A percentile compares a stretch with the other conserved stretches of the same genome.
Conservation (phyloP, 2,797 vertebrate species). For the Sparidentex hasta region DNA sequence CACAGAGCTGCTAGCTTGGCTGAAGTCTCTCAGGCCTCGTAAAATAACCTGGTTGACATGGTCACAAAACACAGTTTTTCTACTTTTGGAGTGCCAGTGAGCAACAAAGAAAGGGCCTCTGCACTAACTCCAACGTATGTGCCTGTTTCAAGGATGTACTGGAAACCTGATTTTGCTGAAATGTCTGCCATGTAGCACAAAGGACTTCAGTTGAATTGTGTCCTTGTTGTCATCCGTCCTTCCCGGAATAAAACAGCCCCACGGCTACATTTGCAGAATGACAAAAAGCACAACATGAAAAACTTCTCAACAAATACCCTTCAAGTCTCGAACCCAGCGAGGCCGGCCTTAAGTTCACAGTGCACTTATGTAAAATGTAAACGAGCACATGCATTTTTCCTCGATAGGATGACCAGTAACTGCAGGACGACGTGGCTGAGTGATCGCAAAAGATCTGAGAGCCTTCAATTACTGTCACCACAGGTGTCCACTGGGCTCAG, state of each 20-base stretch:
- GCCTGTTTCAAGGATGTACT: conserved; percentile 5
- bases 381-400: conserved; percentile 1
- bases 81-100: conserved; percentile 4
- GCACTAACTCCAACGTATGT: background rate
- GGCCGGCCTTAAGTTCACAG: conserved; percentile 9
- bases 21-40: background rate
- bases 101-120: conserved; percentile 1
- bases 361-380: conserved; percentile 39
- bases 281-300: conserved; percentile 11
- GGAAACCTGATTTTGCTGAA: conserved; percentile 5
- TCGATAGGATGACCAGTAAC: conserved; percentile 35
- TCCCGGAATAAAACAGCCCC: conserved; percentile 33
- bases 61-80: background rate
- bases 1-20: background rate
- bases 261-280: conserved; percentile 10
- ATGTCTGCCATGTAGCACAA: conserved; percentile 12
- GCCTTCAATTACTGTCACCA: conserved; percentile 71
- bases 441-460: conserved; percentile 66
- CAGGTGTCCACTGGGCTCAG: conserved; percentile 62
- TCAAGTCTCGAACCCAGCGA: background rate
- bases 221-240: conserved; percentile 27
- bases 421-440: conserved; percentile 38
- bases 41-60: background rate
- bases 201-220: conserved; percentile 29
- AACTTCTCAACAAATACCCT: background rate